These are phyloP conservation scores for Gryon sp. DNA, from an alignment of 1,140 invertebrate genomes.

Conservation along the genomic window DNA sequence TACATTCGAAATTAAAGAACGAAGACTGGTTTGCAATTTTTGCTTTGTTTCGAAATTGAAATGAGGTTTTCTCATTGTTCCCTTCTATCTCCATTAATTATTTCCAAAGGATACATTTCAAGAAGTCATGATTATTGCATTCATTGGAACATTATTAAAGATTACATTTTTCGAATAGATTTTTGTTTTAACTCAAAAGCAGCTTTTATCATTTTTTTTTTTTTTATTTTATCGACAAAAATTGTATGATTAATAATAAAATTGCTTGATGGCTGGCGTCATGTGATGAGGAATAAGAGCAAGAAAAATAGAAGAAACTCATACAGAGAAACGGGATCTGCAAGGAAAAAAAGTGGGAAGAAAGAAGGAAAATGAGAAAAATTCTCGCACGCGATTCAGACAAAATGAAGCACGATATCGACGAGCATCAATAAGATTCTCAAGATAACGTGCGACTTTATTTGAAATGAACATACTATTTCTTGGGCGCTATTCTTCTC, in stretches of 20 bases:
- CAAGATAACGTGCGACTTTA: conserved; percentile 49
- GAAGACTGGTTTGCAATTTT: not conserved
- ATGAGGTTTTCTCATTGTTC: not conserved
- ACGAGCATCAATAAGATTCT: conserved; percentile 28
- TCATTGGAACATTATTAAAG: too few species aligned
- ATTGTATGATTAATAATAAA: conserved; percentile 33
- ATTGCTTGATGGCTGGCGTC: conserved; percentile 17
- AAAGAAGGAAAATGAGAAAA: conserved; percentile 50
- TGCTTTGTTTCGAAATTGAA: conserved; percentile 11
- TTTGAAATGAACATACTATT: conserved; percentile 38
- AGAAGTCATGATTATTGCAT: too few species aligned
- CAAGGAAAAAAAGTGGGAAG: conserved; percentile 49
- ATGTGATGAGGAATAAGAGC: not conserved
- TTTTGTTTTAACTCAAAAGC: too few species aligned
- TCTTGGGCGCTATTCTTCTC: conserved; percentile 10
- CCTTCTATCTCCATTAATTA: conserved; percentile 1
- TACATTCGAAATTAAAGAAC: conserved; percentile 10
- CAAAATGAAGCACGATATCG: conserved; percentile 53
- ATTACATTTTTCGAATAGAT: too few species aligned
- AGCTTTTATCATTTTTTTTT: too few species aligned
- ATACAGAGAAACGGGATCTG: conserved; percentile 14
- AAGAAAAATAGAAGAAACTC: conserved; percentile 6
- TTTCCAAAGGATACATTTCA: too few species aligned
- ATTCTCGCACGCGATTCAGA: conserved; percentile 48
- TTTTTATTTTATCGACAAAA: too few species aligned